Evolutionary conservation across 2,888 invertebrate genomes (phyloP).

Genomic region (Phaonia tiefii): DNA sequence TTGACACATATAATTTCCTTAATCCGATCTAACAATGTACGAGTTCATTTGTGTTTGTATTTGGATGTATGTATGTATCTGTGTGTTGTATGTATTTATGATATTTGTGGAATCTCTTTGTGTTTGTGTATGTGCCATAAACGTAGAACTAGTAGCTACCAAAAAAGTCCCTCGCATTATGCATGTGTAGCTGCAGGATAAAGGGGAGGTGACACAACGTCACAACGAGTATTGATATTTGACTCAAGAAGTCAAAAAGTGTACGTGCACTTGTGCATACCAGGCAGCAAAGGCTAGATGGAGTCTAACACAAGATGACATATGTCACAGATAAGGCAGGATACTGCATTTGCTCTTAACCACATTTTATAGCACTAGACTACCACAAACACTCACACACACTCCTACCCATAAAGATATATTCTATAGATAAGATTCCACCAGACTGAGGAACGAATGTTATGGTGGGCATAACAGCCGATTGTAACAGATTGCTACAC

Average conservation of each 20-base stretch:
- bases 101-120: slow-evolving; percentile 1
- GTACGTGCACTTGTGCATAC: slow-evolving; percentile 31
- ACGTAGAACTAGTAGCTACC: no score
- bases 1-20: slow-evolving; percentile 38
- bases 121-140: no score
- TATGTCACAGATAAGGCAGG: slow-evolving; percentile 31
- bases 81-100: slow-evolving; percentile 9
- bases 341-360: slow-evolving; percentile 34
- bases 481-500: slow-evolving; percentile 37
- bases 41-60: no score
- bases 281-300: slow-evolving; percentile 12
- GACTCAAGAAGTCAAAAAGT: slow-evolving; percentile 33
- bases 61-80: no score
- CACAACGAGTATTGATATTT: slow-evolving; percentile 19
- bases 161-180: no score
- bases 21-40: slow-evolving; percentile 1
- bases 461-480: slow-evolving; percentile 21
- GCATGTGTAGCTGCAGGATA: neutral
- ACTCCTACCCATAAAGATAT: neutral
- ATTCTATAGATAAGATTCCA: neutral
- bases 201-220: slow-evolving; percentile 3
- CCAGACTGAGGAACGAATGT: neutral
- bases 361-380: slow-evolving; percentile 15
- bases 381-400: neutral
- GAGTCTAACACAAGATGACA: slow-evolving; percentile 6